Evolutionary conservation across 2,113 vertebrate species (phyloP).

Genomic region (Grantiella picta): DNA sequence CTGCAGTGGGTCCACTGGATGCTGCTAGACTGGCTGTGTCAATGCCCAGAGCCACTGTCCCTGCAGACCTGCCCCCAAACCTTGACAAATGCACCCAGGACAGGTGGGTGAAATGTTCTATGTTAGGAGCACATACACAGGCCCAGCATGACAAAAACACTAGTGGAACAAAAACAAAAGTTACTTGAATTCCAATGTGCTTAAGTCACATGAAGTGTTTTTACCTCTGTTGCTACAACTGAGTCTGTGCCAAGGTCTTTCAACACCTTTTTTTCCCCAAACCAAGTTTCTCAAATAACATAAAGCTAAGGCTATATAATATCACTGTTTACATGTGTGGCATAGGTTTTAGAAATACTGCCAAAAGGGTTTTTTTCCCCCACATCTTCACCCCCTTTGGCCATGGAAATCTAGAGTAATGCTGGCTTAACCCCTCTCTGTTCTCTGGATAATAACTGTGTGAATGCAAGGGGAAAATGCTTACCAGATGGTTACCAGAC

Average conservation of each 20-base stretch:
- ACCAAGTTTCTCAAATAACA: background rate
- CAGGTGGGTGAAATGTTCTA: background rate
- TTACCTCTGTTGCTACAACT: background rate
- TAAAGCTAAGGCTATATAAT: background rate
- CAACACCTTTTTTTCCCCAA: background rate
- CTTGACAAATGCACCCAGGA: background rate
- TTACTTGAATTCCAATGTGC: background rate
- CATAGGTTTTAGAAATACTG: background rate
- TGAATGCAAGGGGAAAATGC: background rate
- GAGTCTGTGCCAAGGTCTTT: background rate
- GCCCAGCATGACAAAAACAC: background rate
- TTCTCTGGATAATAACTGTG: background rate
- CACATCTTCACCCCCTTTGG: background rate
- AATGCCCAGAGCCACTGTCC: background rate
- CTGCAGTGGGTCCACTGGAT: accelerated
- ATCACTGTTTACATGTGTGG: background rate
- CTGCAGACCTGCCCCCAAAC: background rate
- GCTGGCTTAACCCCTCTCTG: background rate
- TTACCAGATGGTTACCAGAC: background rate
- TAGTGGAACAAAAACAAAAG: background rate
- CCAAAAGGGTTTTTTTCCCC: background rate
- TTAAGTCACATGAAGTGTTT: background rate
- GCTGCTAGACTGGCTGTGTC: background rate
- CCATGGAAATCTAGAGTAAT: background rate
- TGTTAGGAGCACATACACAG: background rate